Evolutionary conservation across 2,113 vertebrate genomes (phyloP), one percentile per base, ranked within the genome.

Genomic region (Corynorhinus townsendii): DNA sequence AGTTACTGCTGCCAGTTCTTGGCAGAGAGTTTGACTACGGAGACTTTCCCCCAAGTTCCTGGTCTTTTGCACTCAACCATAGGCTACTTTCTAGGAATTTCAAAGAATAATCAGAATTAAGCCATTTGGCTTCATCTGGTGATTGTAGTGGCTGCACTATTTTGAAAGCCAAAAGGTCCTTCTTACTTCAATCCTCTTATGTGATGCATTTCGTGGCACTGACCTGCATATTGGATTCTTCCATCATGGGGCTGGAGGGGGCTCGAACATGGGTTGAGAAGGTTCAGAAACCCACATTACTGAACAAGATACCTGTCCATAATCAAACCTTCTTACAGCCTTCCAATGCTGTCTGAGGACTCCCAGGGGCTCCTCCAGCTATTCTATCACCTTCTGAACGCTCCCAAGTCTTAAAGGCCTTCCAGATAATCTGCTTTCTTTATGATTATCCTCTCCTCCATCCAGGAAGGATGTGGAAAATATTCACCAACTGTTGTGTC

Each of bases 81-180:
- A 59, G 47, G 14, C 33, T 72, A 59, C 91, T 95, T 95, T 95
- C 89, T 86, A 96, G 80, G 83, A 88, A 86, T 56, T 59, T 43
- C n/a, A 72, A 82, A 76, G 30, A 90, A 82, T 24, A 75, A 73
- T 88, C 52, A 69, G 15, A 52, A 64, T 45, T 26, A 38, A 92
- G 49, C 54, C 20, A 43, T 54, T 90, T 94, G 59, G 7, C 14
- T 95, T 90, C 22, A 45, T 72, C 62, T 26, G 8, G 69, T 47
- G 38, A 56, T 81, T 81, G 62, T 40, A 49, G 62, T 87, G 28
- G 33, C 54, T 86, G 17, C 17, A 24, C 16, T 62, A 40, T 64
- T 88, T 84, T 49, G 3, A 95, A 96, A 92, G 72, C 11, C 52
- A 81, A 92, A 38, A 59, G 19, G 10, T 22, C 24, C 49, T 73